phyloP scores from a whole-genome alignment of 2,797 vertebrate species.

The Gobio occitaniae region DNA sequence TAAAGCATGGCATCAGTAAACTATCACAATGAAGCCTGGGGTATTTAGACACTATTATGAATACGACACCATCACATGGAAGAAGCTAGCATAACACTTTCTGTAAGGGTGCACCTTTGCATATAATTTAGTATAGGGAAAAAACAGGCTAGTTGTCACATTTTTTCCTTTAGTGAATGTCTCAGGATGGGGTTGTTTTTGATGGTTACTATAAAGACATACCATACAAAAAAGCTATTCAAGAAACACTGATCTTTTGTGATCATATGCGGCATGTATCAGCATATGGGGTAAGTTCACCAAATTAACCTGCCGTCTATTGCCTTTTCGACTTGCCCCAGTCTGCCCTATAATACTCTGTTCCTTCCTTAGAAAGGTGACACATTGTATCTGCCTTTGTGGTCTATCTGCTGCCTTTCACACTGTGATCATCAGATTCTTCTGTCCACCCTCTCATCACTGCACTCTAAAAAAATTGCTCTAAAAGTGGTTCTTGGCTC shows the following conservation, averaged over 20 bases:
- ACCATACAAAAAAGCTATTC: background rate
- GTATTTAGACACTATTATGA: background rate
- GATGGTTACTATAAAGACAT: background rate
- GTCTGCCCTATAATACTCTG: background rate
- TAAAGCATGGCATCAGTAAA: background rate
- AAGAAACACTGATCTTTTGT: background rate
- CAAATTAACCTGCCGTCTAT: no score
- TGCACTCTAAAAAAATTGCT: no score
- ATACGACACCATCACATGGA: background rate
- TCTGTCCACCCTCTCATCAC: no score
- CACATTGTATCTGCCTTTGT: background rate
- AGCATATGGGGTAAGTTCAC: background rate
- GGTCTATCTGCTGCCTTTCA: no score
- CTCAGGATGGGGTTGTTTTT: background rate
- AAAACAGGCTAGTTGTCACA: background rate
- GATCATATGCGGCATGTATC: background rate
- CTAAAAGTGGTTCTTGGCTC: no score
- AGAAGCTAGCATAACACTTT: background rate
- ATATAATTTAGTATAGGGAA: background rate
- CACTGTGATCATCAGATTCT: no score
- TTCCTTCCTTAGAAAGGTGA: background rate
- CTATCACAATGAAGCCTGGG: background rate
- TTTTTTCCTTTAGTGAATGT: background rate
- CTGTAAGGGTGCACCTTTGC: background rate
- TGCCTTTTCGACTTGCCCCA: no score